These are phyloP conservation scores for Synergus japonicus DNA, from an alignment of 2,888 invertebrate genomes.

Conservation along the genomic window DNA sequence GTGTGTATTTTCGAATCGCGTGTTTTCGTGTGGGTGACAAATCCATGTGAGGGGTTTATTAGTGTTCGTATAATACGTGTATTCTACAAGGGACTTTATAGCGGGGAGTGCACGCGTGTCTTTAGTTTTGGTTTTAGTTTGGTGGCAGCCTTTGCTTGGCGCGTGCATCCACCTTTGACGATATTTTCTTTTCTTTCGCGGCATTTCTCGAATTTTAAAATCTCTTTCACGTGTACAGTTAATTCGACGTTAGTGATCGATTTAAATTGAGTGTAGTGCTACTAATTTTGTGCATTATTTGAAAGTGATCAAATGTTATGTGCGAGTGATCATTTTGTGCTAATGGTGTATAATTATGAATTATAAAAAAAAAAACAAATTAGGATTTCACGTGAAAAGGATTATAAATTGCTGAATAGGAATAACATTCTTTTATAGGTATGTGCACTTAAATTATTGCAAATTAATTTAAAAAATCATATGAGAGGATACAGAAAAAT, in stretches of 20 bases:
- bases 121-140: conserved; percentile 75
- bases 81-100: conserved; percentile 51
- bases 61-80: conserved; percentile 45
- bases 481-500: no score
- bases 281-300: background rate
- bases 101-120: conserved; percentile 74
- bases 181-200: conserved; percentile 1
- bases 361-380: background rate
- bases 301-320: background rate
- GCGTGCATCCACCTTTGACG: conserved; percentile 30
- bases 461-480: background rate
- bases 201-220: background rate
- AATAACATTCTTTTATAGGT: background rate
- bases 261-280: background rate
- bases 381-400: background rate
- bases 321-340: background rate
- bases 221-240: background rate
- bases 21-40: conserved; percentile 54
- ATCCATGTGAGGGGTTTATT: conserved; percentile 51
- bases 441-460: background rate
- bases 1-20: conserved; percentile 52
- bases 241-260: background rate
- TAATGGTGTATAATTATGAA: background rate
- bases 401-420: background rate
- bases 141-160: conserved; percentile 61